A percentile compares a stretch with the other conserved stretches of the same genome.
phyloP scores from a whole-genome alignment of 2,888 invertebrate genomes.

The Leptarthrus brevirostris region DNA sequence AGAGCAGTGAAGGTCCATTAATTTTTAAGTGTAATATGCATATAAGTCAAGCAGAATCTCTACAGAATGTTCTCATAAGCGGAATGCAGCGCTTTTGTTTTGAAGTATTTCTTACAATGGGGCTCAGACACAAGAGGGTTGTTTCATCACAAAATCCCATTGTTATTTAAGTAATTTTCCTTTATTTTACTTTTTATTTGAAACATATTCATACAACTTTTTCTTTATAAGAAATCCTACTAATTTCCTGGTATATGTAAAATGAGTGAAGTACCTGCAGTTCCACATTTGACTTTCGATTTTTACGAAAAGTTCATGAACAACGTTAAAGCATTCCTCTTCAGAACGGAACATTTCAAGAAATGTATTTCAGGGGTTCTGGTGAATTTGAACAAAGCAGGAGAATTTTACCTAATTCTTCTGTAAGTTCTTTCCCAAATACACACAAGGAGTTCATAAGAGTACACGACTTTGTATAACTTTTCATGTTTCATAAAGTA shows the following conservation, averaged over 20 bases:
- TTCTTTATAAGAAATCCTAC: neutral
- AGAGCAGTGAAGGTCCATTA: conserved; percentile 33
- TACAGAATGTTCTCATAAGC: neutral
- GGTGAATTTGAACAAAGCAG: too few relatives aligned
- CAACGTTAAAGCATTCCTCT: neutral
- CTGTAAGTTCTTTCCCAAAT: too few relatives aligned
- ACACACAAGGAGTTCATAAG: too few relatives aligned
- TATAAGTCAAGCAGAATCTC: conserved; percentile 26
- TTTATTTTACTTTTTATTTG: conserved; percentile 23
- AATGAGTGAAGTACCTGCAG: neutral
- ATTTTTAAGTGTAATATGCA: conserved; percentile 35
- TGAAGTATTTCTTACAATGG: conserved; percentile 13
- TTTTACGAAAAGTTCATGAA: neutral
- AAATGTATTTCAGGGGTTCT: too few relatives aligned
- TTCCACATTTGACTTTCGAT: neutral
- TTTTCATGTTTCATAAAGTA: too few relatives aligned
- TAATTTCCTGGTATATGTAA: neutral
- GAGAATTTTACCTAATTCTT: too few relatives aligned
- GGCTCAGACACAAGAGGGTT: neutral
- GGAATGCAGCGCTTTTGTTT: conserved; percentile 19
- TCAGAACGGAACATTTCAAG: too few relatives aligned
- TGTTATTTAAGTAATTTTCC: conserved; percentile 11
- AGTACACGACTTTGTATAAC: too few relatives aligned
- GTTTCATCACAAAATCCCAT: neutral
- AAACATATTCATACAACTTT: neutral